Conservation (phyloP, 2,113 vertebrate genomes). For the Merops nubicus region DNA sequence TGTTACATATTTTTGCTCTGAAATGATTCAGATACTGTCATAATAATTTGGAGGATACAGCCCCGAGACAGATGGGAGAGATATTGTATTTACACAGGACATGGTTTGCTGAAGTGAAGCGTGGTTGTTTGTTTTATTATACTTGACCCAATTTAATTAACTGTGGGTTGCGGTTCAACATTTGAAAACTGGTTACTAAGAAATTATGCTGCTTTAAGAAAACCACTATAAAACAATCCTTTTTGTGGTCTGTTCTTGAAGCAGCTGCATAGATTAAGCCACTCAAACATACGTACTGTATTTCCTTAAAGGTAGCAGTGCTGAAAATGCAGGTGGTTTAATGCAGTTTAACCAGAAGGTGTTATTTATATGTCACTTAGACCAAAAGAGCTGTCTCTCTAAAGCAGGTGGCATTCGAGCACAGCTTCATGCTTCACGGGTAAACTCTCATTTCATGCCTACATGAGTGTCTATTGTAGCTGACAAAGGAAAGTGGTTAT, state of each 20-base stretch:
- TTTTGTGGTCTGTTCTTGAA: slow-evolving; percentile 52
- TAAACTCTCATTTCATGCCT: neutral
- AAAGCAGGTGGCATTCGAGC: neutral
- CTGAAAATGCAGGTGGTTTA: neutral
- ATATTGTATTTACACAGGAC: neutral
- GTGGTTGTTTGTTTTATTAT: slow-evolving; percentile 16
- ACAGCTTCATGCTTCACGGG: neutral
- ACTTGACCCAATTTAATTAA: slow-evolving; percentile 75
- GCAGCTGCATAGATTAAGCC: neutral
- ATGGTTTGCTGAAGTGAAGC: slow-evolving; percentile 16
- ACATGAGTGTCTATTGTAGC: too few species aligned
- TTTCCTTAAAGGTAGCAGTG: neutral
- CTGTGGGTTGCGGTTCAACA: slow-evolving; percentile 62
- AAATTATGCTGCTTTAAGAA: slow-evolving; percentile 39
- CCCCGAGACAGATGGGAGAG: neutral
- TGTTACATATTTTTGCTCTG: neutral
- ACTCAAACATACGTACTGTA: neutral
- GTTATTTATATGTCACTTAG: neutral
- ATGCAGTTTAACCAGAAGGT: neutral
- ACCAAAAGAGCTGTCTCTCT: neutral
- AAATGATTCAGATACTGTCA: neutral
- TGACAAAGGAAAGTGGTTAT: neutral
- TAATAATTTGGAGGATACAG: neutral
- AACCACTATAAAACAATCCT: slow-evolving; percentile 32
- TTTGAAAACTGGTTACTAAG: slow-evolving; percentile 56